Evolutionary conservation across 1,140 invertebrate genomes (phyloP), one percentile per base, ranked within the genome.

Genomic region (Drosophila aff.): DNA sequence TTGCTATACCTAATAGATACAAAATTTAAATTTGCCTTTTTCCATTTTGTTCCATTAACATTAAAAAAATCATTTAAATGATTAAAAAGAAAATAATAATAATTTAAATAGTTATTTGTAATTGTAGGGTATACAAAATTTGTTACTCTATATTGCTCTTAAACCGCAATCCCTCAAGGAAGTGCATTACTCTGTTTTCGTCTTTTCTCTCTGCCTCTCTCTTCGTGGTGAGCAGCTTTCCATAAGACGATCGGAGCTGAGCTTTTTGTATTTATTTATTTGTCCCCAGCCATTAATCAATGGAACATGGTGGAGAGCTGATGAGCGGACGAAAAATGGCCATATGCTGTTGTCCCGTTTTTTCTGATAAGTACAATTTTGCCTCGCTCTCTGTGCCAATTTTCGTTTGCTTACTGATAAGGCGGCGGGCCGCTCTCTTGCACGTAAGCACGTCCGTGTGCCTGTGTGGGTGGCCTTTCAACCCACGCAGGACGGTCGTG

Each of bases 401-500:
- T 68, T 64, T 53, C 8, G 31, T 40, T 47, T 23, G 67, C 26
- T 68, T 71, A 33, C 68, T 40, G 64, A 71, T 68, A 57, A 47
- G 63, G 10, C 15, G 10, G 31, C 46, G 16, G 55, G 9, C 36
- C 15, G 15, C 36, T 23, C 36, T 13, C 59, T 16, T 33, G 49
- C 60, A 52, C 59, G 26, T 23, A 33, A 16, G 28, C 28, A 33
- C 15, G 28, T 50, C 16, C 28, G 26, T 66, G 28, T 38, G 59
- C 33, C 36, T 43, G 63, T 46, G 58, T 43, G 58, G 40, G 63
- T 64, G 53, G 33, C 26, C 11, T 28, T 63, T 28, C 44, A 18
- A 26, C 66, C 66, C 46, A 65, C 60, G 60, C 66, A 65, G 60
- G 11, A 64, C 16, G 64, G 23, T 52, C 18, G 66, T 71, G 67